A percentile compares a stretch with the other conserved stretches of the same genome.
These are phyloP conservation scores for Archocentrus centrarchus DNA, from an alignment of 2,113 vertebrate species.

Conservation along the genomic window DNA sequence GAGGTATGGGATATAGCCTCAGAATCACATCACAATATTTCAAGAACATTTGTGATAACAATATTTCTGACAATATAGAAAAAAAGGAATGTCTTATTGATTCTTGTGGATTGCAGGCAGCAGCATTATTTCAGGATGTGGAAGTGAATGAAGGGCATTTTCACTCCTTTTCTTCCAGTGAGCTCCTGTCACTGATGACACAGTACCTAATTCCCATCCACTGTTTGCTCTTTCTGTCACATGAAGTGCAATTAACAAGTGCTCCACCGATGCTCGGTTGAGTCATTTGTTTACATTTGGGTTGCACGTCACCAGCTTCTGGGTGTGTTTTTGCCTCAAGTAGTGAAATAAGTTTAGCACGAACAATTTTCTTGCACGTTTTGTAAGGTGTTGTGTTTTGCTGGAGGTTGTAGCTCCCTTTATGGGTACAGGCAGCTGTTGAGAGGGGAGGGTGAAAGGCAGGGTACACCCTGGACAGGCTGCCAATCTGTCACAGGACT, in stretches of 20 bases:
- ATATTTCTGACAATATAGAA: neutral
- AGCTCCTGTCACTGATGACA: neutral
- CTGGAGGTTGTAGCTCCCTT: neutral
- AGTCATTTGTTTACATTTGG: slow-evolving; percentile 7
- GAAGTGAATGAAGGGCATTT: neutral
- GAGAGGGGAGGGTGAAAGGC: no score
- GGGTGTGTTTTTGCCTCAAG: neutral
- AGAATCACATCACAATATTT: neutral
- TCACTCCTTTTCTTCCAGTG: neutral
- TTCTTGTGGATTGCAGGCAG: neutral
- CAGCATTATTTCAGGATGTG: neutral
- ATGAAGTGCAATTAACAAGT: neutral
- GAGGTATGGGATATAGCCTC: neutral
- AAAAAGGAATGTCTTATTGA: neutral
- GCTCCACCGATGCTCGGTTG: neutral
- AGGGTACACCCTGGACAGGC: no score
- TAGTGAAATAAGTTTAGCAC: neutral
- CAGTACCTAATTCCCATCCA: neutral
- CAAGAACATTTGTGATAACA: neutral
- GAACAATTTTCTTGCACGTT: neutral
- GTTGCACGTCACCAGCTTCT: neutral
- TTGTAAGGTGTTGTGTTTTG: neutral
- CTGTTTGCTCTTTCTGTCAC: neutral
- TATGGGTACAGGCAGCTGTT: neutral
- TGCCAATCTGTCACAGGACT: neutral